A percentile compares a stretch with the other conserved stretches of the same genome.
phyloP scores from a whole-genome alignment of 2,888 invertebrate species.

The Drosophila stalkeri region DNA sequence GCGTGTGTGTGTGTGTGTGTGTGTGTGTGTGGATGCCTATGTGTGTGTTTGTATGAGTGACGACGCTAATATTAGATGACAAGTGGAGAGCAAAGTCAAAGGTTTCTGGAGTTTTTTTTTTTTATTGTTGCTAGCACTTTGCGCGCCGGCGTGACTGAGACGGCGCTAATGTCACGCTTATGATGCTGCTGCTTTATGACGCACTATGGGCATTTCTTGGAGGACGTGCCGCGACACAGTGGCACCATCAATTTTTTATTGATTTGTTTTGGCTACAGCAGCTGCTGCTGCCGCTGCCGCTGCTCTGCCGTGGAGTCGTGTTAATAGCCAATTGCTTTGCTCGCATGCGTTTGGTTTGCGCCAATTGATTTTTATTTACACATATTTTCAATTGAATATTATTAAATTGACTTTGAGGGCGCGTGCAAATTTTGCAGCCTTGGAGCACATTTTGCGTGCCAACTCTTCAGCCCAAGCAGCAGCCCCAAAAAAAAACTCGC shows the following conservation, averaged over 20 bases:
- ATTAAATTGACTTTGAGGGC: conserved; percentile 78
- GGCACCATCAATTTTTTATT: conserved; percentile 69
- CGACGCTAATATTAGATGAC: conserved; percentile 41
- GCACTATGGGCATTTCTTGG: conserved; percentile 59
- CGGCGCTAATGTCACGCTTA: conserved; percentile 23
- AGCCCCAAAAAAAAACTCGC: background rate
- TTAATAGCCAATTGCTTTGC: conserved; percentile 64
- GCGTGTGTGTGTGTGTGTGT: conserved; percentile 11
- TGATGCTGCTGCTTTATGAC: conserved; percentile 63
- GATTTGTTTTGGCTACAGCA: conserved; percentile 69
- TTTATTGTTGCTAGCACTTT: conserved; percentile 13
- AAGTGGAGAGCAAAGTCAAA: conserved; percentile 52
- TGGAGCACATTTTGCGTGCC: conserved; percentile 59
- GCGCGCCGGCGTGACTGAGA: conserved; percentile 55
- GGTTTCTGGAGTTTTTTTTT: conserved; percentile 39
- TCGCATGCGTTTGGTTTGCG: conserved; percentile 46
- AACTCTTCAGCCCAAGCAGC: conserved; percentile 8
- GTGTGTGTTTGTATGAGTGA: conserved; percentile 9
- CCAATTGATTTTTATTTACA: conserved; percentile 77
- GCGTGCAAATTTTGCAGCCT: conserved; percentile 72
- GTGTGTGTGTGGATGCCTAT: conserved; percentile 11
- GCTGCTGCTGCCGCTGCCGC: conserved; percentile 41
- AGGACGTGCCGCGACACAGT: conserved; percentile 62
- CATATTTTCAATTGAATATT: conserved; percentile 76
- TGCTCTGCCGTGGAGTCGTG: conserved; percentile 38